Evolutionary conservation across 2,113 vertebrate genomes (phyloP).

Genomic region (Leucopternis melanops): DNA sequence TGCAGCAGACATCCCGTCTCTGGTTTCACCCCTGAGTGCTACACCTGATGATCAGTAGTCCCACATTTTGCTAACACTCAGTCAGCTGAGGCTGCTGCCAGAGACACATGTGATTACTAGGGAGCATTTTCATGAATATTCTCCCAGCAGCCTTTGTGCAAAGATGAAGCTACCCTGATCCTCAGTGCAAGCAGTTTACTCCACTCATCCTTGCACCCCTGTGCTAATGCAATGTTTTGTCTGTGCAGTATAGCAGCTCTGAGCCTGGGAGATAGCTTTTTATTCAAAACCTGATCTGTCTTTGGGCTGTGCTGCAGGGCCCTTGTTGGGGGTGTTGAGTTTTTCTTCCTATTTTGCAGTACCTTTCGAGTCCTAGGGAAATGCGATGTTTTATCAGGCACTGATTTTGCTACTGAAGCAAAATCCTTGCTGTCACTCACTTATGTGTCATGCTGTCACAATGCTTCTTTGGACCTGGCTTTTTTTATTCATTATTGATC

Average conservation of each 20-base stretch:
- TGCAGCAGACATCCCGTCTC: background rate
- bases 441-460: background rate
- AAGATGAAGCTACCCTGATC: background rate
- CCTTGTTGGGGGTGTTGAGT: background rate
- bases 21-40: background rate
- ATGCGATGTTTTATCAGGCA: background rate
- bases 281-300: background rate
- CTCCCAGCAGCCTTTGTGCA: background rate
- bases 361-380: background rate
- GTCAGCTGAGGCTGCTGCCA: background rate
- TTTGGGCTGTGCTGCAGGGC: background rate
- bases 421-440: constrained; percentile 14
- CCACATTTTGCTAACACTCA: accelerated
- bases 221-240: background rate
- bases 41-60: background rate
- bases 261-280: background rate
- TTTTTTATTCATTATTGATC: constrained; percentile 61
- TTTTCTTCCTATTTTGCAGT: background rate
- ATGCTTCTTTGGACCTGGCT: constrained; percentile 9
- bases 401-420: constrained; percentile 2
- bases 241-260: background rate
- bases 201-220: background rate
- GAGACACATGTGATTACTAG: background rate
- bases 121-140: background rate
- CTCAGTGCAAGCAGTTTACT: background rate